phyloP scores from a whole-genome alignment of 1,140 invertebrate genomes.

The Stegodyphus dumicola region DNA sequence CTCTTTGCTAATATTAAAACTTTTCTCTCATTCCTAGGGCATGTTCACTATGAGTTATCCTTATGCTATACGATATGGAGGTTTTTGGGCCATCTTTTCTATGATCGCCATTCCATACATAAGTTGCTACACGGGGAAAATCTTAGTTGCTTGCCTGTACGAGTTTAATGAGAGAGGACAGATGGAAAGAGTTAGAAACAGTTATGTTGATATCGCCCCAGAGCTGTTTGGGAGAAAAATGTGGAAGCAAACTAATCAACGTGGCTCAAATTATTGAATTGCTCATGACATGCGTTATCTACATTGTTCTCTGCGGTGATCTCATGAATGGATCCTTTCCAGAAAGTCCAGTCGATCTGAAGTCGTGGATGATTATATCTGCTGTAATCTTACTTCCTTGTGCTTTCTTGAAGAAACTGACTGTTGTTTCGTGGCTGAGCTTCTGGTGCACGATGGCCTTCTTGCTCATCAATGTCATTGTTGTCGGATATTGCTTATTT shows the following conservation, averaged over 20 bases:
- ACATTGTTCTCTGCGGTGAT: conserved; percentile 98
- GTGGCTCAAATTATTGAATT: conserved; percentile 97
- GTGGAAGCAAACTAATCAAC: conserved; percentile 89
- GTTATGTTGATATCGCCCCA: conserved; percentile 95
- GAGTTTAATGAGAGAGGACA: conserved; percentile 75
- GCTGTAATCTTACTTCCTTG: conserved; percentile 91
- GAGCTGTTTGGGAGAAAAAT: conserved; percentile 87
- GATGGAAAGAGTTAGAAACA: conserved; percentile 84
- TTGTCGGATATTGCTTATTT: conserved; percentile 95
- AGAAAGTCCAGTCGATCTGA: conserved; percentile 83
- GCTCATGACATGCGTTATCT: conserved; percentile 99
- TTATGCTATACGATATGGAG: conserved; percentile 96
- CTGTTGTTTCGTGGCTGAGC: conserved; percentile 90
- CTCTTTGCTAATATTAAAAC: neutral
- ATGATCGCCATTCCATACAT: conserved; percentile 98
- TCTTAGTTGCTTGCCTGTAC: conserved; percentile 97
- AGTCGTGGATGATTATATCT: conserved; percentile 95
- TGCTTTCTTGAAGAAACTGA: conserved; percentile 91
- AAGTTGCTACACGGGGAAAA: conserved; percentile 98
- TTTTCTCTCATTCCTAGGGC: conserved; percentile 75
- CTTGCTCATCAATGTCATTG: conserved; percentile 96
- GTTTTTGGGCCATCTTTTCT: conserved; percentile 98
- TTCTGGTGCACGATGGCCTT: conserved; percentile 99
- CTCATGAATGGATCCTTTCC: conserved; percentile 96
- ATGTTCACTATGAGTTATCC: conserved; percentile 99